Conservation (phyloP, 2,113 vertebrate genomes). For the Strix uralensis region DNA sequence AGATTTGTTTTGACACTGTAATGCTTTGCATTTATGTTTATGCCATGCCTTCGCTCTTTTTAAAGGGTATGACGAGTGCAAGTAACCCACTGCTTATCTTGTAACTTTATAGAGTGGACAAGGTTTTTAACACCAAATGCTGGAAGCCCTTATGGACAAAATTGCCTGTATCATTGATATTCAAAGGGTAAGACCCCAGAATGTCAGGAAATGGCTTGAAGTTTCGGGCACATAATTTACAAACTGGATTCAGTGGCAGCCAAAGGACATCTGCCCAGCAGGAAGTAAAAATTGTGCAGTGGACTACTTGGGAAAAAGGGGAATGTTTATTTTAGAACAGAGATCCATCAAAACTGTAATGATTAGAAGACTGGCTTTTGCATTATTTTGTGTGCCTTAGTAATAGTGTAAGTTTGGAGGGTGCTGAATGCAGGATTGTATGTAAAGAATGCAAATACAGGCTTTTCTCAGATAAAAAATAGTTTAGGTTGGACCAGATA, state of each 20-base stretch:
- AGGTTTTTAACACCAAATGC: background rate
- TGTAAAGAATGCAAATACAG: background rate
- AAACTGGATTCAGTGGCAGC: background rate
- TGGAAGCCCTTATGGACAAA: background rate
- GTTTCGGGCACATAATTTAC: background rate
- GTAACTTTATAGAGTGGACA: background rate
- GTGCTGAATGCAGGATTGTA: background rate
- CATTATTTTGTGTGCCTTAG: background rate
- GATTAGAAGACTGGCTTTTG: background rate
- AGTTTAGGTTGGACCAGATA: background rate
- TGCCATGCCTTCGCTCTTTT: background rate
- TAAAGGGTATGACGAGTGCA: background rate
- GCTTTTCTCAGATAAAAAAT: background rate
- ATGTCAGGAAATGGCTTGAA: background rate
- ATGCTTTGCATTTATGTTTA: background rate
- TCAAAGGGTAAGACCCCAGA: background rate
- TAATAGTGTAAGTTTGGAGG: background rate
- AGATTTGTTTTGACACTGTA: background rate
- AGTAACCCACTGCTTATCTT: background rate
- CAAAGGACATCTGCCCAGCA: background rate
- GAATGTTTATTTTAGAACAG: background rate
- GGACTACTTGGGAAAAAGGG: background rate
- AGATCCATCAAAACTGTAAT: background rate
- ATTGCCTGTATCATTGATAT: background rate
- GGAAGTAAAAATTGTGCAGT: background rate